These are phyloP conservation scores for Cheilosia vernalis DNA, from an alignment of 2,888 invertebrate species.

Conservation along the genomic window DNA sequence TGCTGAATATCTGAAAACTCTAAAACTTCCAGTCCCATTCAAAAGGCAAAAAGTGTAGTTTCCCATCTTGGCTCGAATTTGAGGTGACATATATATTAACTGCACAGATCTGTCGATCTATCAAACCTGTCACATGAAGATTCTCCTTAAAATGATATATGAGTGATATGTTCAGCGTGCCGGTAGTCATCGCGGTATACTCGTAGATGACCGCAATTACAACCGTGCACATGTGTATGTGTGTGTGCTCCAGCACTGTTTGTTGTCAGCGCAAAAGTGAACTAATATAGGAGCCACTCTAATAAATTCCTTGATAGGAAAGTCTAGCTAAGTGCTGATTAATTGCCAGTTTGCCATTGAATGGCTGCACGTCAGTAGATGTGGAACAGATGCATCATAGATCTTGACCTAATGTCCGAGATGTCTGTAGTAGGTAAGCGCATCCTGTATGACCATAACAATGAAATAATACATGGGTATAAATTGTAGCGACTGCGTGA, in stretches of 20 bases:
- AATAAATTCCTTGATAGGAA: slow-evolving; percentile 70
- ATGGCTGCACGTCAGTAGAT: slow-evolving; percentile 48
- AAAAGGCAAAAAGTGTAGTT: not conserved
- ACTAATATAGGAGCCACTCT: slow-evolving; percentile 58
- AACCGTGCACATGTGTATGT: not conserved
- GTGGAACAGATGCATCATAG: slow-evolving; percentile 54
- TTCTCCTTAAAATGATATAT: slow-evolving; percentile 58
- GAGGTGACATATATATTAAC: slow-evolving; percentile 32
- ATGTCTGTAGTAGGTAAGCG: slow-evolving; percentile 48
- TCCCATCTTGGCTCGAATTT: slow-evolving; percentile 15
- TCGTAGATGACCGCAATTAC: slow-evolving; percentile 50
- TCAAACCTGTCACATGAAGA: slow-evolving; percentile 60
- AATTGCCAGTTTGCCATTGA: slow-evolving; percentile 66
- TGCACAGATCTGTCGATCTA: slow-evolving; percentile 15
- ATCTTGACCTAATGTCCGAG: slow-evolving; percentile 62
- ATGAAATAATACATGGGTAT: slow-evolving; percentile 20
- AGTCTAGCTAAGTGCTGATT: slow-evolving; percentile 68
- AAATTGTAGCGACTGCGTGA: not conserved
- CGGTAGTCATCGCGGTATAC: slow-evolving; percentile 19
- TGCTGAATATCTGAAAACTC: not conserved
- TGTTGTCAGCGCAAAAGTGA: slow-evolving; percentile 28
- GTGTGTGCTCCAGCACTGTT: slow-evolving; percentile 17
- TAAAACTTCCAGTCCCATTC: not conserved
- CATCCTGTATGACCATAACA: slow-evolving; percentile 58
- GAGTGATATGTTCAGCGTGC: slow-evolving; percentile 47